Base-by-base conservation (phyloP, 2,888 invertebrate genomes). In the Parnassius glacialis region DNA sequence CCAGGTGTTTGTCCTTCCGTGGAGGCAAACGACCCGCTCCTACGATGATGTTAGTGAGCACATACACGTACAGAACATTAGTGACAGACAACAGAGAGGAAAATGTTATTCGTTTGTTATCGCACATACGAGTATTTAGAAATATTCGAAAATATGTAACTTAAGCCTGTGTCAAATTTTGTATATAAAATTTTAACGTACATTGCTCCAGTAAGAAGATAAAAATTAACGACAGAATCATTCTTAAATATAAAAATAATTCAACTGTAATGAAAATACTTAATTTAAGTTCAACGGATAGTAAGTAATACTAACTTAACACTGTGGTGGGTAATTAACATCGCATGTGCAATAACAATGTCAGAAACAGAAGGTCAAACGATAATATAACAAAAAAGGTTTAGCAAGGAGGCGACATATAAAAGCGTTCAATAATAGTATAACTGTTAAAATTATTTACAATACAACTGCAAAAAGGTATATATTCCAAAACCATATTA, bases 1-100 rank as follows among this genome's bases (percentile, higher is more conserved):
- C 90, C 83, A 70, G 90, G 90, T 63, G 91, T 90, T 81, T 89
- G 89, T 80, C 89, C 90, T 44, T 91, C 91, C 74, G 84, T 85
- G 65, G 89, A 90, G 72, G 85, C 89, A 83, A 91, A 90, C 78
- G 91, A 91, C 76, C 91, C 90, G 80, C 91, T 90, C 87, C 91
- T 91, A 84, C 71, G 81, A 74, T 74, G 83, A 76, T 79, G 85
- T 90, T 90, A 90, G 90, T 88, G 82, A 86, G 84, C 82, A 84
- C 78, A 87, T 76, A 83, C 80, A 85, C 74, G 84, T 75, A 84
- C 70, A 86, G 82, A 85, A 77, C 45, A 83, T 89, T 89, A 89
- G 87, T 86, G 67, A 79, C 69, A 80, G 75, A 75, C 75, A 72
- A 78, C 79, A 71, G 79, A 79, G 79, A 79, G 79, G 72, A 70